phyloP scores from a whole-genome alignment of 1,140 invertebrate genomes.

The Oryctes rhinoceros region DNA sequence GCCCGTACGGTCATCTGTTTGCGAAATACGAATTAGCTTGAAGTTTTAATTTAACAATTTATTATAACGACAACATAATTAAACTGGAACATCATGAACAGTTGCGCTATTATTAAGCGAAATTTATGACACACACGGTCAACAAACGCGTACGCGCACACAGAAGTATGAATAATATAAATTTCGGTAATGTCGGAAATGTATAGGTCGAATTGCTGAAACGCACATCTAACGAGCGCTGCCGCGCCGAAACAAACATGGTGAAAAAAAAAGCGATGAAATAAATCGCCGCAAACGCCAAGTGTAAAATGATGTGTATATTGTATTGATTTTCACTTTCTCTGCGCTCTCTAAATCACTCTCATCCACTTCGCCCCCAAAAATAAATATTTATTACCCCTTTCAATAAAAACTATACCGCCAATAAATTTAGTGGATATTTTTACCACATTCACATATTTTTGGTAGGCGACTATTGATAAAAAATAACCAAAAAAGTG shows the following conservation, averaged over 20 bases:
- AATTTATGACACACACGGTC: slow-evolving; percentile 2
- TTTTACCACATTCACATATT: background rate
- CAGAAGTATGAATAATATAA: slow-evolving; percentile 2
- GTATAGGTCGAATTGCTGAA: slow-evolving; percentile 1
- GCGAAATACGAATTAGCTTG: background rate
- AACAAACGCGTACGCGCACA: slow-evolving; percentile 2
- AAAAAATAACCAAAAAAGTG: background rate
- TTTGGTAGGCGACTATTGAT: background rate
- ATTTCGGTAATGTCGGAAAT: slow-evolving; percentile 8
- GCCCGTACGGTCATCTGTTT: background rate
- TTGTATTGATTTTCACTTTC: slow-evolving; percentile 9
- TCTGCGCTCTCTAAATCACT: background rate
- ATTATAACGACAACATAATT: slow-evolving; percentile 10
- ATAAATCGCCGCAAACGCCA: slow-evolving; percentile 13
- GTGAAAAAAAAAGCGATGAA: background rate
- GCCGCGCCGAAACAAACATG: slow-evolving; percentile 4
- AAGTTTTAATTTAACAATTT: slow-evolving; percentile 12
- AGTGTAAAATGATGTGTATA: slow-evolving; percentile 6
- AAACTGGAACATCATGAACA: slow-evolving; percentile 9
- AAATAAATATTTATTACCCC: slow-evolving; percentile 3
- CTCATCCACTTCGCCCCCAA: background rate
- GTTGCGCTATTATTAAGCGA: slow-evolving; percentile 3
- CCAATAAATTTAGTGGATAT: background rate
- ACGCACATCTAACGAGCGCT: background rate
- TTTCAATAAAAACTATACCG: slow-evolving; percentile 1